phyloP scores from a whole-genome alignment of 2,113 vertebrate species.

The Myrmecophaga tridactyla region DNA sequence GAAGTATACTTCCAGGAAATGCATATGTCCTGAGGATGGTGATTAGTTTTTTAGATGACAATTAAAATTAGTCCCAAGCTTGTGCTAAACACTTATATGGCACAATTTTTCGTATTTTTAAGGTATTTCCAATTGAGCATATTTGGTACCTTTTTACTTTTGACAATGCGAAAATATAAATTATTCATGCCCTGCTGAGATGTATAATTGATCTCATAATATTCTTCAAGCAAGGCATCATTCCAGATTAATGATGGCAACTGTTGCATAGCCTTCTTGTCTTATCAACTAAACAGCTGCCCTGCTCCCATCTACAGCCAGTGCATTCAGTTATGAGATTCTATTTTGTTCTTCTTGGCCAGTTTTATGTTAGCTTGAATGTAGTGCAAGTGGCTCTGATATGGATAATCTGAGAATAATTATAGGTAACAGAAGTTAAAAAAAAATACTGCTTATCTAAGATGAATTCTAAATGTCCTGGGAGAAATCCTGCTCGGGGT shows the following conservation, averaged over 20 bases:
- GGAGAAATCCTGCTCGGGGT: background rate
- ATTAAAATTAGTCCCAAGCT: conserved; percentile 1
- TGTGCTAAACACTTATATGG: background rate
- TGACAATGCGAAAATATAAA: conserved; percentile 42
- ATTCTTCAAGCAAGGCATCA: background rate
- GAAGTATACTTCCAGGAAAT: conserved; percentile 54
- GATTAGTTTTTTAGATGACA: conserved; percentile 46
- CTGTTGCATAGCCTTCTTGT: background rate
- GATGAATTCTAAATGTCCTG: background rate
- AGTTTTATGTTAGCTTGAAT: background rate
- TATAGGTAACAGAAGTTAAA: background rate
- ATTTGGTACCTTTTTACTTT: conserved; percentile 25
- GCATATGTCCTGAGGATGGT: background rate
- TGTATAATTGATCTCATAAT: background rate
- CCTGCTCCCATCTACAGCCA: background rate
- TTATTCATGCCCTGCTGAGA: conserved; percentile 12
- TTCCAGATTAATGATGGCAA: background rate
- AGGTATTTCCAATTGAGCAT: background rate
- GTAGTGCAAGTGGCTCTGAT: background rate
- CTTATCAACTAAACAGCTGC: background rate
- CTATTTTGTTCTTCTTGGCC: background rate
- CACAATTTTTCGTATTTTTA: background rate
- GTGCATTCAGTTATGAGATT: background rate
- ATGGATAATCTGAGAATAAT: background rate
- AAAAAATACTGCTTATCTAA: background rate